phyloP scores from a whole-genome alignment of 2,797 vertebrate species.

The Potorous gilbertii region DNA sequence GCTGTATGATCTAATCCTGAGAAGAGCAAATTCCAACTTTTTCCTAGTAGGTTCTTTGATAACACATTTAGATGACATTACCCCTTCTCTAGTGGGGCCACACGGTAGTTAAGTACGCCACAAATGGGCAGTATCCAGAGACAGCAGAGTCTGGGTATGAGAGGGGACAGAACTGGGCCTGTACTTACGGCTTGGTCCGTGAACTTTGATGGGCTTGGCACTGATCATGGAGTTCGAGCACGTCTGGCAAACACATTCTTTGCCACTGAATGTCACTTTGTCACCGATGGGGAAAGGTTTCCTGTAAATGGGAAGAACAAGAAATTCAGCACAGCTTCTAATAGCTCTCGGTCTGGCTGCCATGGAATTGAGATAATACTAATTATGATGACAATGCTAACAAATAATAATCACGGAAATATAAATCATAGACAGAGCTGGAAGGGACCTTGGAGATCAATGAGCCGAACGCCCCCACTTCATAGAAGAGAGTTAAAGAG shows the following conservation, averaged over 20 bases:
- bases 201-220: conserved; percentile 98
- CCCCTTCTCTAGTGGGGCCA: neutral
- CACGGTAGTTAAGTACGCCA: neutral
- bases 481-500: neutral
- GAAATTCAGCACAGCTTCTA: conserved; percentile 27
- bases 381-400: neutral
- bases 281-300: conserved; percentile 98
- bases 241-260: conserved; percentile 97
- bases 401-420: neutral
- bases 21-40: neutral
- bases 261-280: conserved; percentile 98
- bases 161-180: neutral
- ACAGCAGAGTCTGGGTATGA: conserved; percentile 31
- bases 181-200: conserved; percentile 96
- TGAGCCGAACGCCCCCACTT: neutral
- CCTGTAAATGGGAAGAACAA: conserved; percentile 82
- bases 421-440: neutral
- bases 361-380: neutral
- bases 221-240: conserved; percentile 93
- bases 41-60: neutral
- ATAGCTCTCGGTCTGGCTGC: neutral
- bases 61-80: neutral
- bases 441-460: neutral
- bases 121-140: neutral
- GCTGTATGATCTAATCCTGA: neutral